These are phyloP conservation scores for Phoenicopterus ruber DNA, from an alignment of 2,113 vertebrate species.

Conservation along the genomic window DNA sequence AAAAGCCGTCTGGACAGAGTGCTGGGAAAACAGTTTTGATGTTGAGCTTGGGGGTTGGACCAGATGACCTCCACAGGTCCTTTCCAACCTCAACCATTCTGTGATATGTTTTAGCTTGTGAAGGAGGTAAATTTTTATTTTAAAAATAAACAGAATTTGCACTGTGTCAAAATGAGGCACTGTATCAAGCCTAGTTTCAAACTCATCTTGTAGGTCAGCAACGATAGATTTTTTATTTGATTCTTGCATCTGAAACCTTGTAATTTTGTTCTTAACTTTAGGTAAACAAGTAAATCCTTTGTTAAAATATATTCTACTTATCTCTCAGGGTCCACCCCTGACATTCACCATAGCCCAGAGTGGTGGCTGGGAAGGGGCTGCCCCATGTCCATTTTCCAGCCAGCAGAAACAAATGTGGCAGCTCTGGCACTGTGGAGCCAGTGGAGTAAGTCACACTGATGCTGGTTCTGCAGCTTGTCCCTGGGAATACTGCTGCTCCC, in stretches of 20 bases:
- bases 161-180: background rate
- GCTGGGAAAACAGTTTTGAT: fast-evolving
- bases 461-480: background rate
- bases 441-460: background rate
- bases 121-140: background rate
- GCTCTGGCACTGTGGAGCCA: background rate
- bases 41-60: background rate
- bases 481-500: background rate
- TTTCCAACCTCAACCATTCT: background rate
- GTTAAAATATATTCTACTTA: background rate
- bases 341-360: background rate
- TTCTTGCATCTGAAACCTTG: background rate
- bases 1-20: background rate
- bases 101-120: background rate
- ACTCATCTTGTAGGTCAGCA: background rate
- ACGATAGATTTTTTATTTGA: background rate
- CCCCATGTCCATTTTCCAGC: background rate
- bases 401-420: background rate
- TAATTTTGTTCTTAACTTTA: background rate
- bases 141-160: background rate
- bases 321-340: too few relatives aligned
- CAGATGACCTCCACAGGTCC: background rate
- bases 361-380: fast-evolving
- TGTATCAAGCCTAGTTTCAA: background rate
- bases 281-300: background rate